Evolutionary conservation across 2,888 invertebrate species (phyloP).

Genomic region (Tiliacea aurago): DNA sequence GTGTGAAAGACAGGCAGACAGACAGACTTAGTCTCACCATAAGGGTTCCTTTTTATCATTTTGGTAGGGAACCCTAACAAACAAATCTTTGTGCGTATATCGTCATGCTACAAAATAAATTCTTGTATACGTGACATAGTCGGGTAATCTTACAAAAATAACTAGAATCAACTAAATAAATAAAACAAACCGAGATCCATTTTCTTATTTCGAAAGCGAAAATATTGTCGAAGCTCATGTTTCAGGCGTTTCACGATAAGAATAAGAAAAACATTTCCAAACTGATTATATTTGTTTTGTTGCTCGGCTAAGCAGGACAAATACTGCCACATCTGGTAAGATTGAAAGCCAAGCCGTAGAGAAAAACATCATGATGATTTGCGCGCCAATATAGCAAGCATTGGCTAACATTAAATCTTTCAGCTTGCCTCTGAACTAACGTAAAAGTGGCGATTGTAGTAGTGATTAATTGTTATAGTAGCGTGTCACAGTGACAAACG

Average conservation of each 20-base stretch:
- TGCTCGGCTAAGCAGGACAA: constrained; percentile 25
- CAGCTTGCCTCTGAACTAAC: not conserved
- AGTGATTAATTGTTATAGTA: constrained; percentile 8
- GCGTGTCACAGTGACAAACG: constrained; percentile 9
- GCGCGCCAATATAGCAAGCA: not conserved
- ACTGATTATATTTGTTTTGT: constrained; percentile 50
- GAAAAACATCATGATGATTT: not conserved
- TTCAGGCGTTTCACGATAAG: constrained; percentile 46
- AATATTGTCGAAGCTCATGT: constrained; percentile 53
- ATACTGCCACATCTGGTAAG: constrained; percentile 34
- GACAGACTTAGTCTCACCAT: no score
- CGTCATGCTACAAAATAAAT: constrained; percentile 5
- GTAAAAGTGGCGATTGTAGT: not conserved
- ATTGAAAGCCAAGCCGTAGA: not conserved
- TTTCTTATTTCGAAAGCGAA: constrained; percentile 44
- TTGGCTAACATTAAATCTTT: not conserved
- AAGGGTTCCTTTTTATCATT: no score
- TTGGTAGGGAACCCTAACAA: no score
- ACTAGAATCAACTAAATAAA: constrained; percentile 44
- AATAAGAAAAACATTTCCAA: constrained; percentile 51
- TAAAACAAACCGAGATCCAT: constrained; percentile 42
- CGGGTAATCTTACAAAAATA: constrained; percentile 47
- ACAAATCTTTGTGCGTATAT: not conserved
- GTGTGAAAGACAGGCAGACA: no score
- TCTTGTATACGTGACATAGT: constrained; percentile 11